A percentile compares a stretch with the other conserved stretches of the same genome.
These are phyloP conservation scores for Sinohyriopsis cumingii DNA, from an alignment of 2,888 invertebrate genomes.

Conservation along the genomic window DNA sequence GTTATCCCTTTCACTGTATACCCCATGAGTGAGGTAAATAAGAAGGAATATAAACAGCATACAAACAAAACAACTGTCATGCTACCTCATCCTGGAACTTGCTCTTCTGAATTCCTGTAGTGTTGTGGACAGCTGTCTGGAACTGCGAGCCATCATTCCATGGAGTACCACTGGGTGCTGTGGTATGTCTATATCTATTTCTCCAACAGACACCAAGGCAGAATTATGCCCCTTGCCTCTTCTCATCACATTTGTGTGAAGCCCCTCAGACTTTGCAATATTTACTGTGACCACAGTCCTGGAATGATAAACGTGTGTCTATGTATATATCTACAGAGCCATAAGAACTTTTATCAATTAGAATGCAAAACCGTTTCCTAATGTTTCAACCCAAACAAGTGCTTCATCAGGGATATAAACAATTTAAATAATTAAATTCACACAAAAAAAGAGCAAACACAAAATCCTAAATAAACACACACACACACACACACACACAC, in stretches of 20 bases:
- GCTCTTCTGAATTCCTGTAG: conserved; percentile 79
- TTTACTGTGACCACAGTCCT: conserved; percentile 94
- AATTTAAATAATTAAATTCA: too few species aligned
- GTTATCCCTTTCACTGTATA: too few species aligned
- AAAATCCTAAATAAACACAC: too few species aligned
- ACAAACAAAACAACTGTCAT: not conserved
- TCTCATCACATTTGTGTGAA: conserved; percentile 89
- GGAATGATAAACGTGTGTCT: conserved; percentile 18
- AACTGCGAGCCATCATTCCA: conserved; percentile 94
- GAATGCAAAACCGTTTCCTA: too few species aligned
- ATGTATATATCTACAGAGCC: not conserved
- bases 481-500: too few species aligned
- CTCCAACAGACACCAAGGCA: conserved; percentile 88
- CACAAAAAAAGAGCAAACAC: too few species aligned
- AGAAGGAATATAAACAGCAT: not conserved
- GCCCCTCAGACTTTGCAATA: conserved; percentile 91
- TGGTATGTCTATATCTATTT: conserved; percentile 94
- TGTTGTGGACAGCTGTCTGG: conserved; percentile 92
- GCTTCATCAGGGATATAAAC: too few species aligned
- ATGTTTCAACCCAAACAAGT: too few species aligned
- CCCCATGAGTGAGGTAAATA: not conserved
- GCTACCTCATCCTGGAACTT: conserved; percentile 54
- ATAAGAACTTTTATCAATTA: too few species aligned
- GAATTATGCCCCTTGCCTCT: conserved; percentile 83
- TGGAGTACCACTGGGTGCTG: conserved; percentile 98